Evolutionary conservation across 2,113 vertebrate genomes (phyloP).

Genomic region (Notothenia rossii): DNA sequence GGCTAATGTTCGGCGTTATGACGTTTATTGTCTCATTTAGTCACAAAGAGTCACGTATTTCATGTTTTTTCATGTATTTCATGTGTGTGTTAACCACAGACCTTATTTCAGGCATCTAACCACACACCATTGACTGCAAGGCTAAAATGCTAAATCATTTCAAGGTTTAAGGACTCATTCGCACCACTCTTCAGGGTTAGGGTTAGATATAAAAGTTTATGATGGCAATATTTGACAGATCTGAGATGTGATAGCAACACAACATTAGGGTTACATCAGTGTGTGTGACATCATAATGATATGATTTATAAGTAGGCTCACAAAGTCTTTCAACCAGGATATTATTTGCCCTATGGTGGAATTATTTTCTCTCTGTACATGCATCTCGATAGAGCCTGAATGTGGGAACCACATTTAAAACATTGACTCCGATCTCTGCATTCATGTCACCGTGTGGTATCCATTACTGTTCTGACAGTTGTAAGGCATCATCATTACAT

Average conservation of each 20-base stretch:
- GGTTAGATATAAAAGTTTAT: neutral
- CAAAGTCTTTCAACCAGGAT: neutral
- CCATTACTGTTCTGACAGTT: slow-evolving; percentile 24
- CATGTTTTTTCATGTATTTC: too few species aligned
- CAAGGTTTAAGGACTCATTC: too few species aligned
- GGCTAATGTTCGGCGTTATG: too few species aligned
- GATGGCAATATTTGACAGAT: neutral
- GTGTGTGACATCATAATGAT: neutral
- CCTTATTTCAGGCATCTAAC: too few species aligned
- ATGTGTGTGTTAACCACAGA: too few species aligned
- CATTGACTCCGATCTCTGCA: slow-evolving; percentile 8
- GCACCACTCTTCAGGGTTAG: too few species aligned
- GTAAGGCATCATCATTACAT: slow-evolving; percentile 13
- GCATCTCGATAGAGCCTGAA: neutral
- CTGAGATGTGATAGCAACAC: neutral
- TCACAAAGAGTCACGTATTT: too few species aligned
- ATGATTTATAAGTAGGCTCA: too few species aligned
- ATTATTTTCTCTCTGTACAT: neutral
- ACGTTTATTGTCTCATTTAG: too few species aligned
- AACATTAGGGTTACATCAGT: neutral
- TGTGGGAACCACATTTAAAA: slow-evolving; percentile 4
- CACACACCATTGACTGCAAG: too few species aligned
- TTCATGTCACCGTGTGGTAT: slow-evolving; percentile 14
- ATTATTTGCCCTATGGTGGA: neutral
- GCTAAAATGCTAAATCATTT: too few species aligned